Base-by-base conservation (phyloP, 2,113 vertebrate genomes). In the Chelonoidis abingdonii region DNA sequence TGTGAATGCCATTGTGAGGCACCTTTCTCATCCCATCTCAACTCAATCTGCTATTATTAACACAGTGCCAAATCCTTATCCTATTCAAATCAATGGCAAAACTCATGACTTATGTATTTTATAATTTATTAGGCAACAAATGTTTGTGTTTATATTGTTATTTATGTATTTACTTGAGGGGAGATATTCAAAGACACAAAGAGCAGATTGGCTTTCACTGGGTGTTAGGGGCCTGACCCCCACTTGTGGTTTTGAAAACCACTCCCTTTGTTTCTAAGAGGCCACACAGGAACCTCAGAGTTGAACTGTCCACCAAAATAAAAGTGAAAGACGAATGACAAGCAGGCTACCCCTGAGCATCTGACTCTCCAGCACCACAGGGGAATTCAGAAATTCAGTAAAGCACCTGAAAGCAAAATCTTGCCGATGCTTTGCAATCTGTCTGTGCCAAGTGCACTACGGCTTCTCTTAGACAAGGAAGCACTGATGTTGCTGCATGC, bases 251-350 rank as follows among this genome's bases (percentile, higher is more conserved):
- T 80, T 80, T 22, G 50, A 52, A 53, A 47, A 47, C 47, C 24
- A 25, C 44, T 76, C 38, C 22, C 10, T 72, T 72, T 38, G 65
- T 38, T 72, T 88, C 44, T 3, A 12, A 1, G 1, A 10, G 88
- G 47, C 80, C 1, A 0, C 0, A 0, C 31, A 24, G 38, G 8
- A 2, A 27, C 16, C 24, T 56, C 22, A 19, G 53, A 44, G 13
- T 27, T 76, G 59, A 87, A 21, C 29, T 47, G 41, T 24, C 4
- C 13, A n/a, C 56, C 52, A 44, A 44, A 4, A 0, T n/a, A 47
- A 19, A 88, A 59, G 7, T 88, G 44, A 53, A 24, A 54, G 80
- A 29, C 35, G 4, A 41, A 78, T 78, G 41, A 21, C 80, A 57
- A 80, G 44, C 31, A 2, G 44, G 4, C n/a, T 0, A 2, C 35